Base-by-base conservation (phyloP, 2,888 invertebrate species). In the Urechis unicinctus region DNA sequence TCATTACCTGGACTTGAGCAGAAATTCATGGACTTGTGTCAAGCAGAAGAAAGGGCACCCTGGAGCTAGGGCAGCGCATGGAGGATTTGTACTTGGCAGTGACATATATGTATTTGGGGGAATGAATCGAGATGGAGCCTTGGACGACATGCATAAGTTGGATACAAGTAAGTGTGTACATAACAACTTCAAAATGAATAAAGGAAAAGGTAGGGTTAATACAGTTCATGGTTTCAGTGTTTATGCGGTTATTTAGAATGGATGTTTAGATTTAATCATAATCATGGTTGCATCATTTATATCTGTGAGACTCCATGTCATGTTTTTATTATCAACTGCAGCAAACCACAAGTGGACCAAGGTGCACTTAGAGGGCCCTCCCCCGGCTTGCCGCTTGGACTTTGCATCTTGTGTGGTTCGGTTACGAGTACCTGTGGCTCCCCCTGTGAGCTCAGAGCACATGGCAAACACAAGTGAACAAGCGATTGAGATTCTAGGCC, bases 31-130 rank as follows among this genome's bases (percentile, higher is more conserved):
- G 74, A 62, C 61, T 13, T 65, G 62, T 55, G 62, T 69, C n/a
- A 72, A 70, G 53, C 63, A 66, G 53, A 71, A 71, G 57, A 68
- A 68, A 50, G 60, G 57, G 1, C 63, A 53, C 45, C 77, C 77
- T 2, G 63, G 66, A 43, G 68, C 75, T 2, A 59, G 78, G 43
- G 75, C 78, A 3, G 76, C 73, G 13, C 78, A 78, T 58, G 68
- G 69, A 42, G 74, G 67, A 1, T 64, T 73, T 22, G 61, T 67
- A 9, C 56, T 62, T 29, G 70, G 66, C 25, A 64, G 58, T 1
- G 61, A 64, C 48, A 54, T 78, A 44, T 75, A 66, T 56, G 65
- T 77, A 41, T 77, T 75, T 66, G 78, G 77, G 43, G 78, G 78
- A 17, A 71, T 78, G 72, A 70, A 66, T 58, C 60, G 66, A 56